phyloP scores from a whole-genome alignment of 1,140 invertebrate genomes.

The Diprion similis region DNA sequence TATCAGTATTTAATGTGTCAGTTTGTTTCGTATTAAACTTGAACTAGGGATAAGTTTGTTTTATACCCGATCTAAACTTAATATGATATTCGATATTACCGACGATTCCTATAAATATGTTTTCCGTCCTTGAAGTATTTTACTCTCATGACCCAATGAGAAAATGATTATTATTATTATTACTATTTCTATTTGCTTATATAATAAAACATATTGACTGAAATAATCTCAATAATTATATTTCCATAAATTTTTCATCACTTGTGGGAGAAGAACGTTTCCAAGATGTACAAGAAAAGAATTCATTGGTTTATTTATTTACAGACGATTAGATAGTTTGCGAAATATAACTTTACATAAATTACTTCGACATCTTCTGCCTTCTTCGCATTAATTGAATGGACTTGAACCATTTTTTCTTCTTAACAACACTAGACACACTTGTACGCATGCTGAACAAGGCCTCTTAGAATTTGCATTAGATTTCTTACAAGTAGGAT shows the following conservation, averaged over 20 bases:
- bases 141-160: neutral
- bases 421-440: neutral
- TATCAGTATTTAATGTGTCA: neutral
- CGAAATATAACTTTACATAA: neutral
- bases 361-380: neutral
- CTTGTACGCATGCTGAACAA: neutral
- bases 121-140: neutral
- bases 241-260: neutral
- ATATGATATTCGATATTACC: neutral
- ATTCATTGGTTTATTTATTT: slow-evolving; percentile 2
- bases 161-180: neutral
- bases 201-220: neutral
- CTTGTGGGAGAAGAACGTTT: neutral
- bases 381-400: neutral
- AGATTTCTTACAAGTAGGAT: neutral
- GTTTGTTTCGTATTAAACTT: neutral
- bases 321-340: neutral
- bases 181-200: neutral
- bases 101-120: neutral
- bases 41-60: neutral
- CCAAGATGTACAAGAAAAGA: neutral
- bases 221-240: neutral
- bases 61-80: neutral
- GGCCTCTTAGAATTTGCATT: neutral
- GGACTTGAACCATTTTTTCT: neutral